Conservation (phyloP, 2,113 vertebrate genomes). For the Trematomus loennbergii region DNA sequence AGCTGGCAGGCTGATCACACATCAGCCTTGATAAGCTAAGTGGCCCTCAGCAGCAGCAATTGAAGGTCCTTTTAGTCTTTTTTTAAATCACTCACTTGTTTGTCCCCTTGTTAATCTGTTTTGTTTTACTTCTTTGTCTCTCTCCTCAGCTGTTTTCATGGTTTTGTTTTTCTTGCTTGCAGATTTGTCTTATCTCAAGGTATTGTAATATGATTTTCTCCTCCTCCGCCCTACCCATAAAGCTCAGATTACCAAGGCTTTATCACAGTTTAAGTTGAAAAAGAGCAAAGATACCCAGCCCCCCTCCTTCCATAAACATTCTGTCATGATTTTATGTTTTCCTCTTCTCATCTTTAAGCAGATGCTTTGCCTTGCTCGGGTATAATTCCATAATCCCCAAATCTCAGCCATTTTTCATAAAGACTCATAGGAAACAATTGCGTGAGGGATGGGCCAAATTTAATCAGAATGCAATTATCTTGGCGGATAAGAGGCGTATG, state of each 20-base stretch:
- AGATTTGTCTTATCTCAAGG: slow-evolving; percentile 61
- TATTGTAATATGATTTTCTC: slow-evolving; percentile 59
- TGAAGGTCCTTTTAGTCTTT: slow-evolving; percentile 64
- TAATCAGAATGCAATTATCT: slow-evolving; percentile 84
- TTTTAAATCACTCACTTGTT: slow-evolving; percentile 65
- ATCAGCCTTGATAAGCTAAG: slow-evolving; percentile 76
- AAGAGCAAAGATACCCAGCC: slow-evolving; percentile 43
- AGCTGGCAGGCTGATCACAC: slow-evolving; percentile 69
- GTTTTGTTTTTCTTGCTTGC: slow-evolving; percentile 47
- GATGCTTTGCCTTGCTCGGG: slow-evolving; percentile 73
- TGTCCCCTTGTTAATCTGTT: slow-evolving; percentile 55
- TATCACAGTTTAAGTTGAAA: slow-evolving; percentile 69
- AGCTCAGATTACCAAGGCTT: slow-evolving; percentile 74
- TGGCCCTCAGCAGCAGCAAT: slow-evolving; percentile 72
- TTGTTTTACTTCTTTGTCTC: slow-evolving; percentile 30
- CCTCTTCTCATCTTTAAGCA: slow-evolving; percentile 70
- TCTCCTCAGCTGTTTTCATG: slow-evolving; percentile 52
- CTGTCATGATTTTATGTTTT: slow-evolving; percentile 63
- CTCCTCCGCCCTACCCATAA: slow-evolving; percentile 54
- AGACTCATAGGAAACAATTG: slow-evolving; percentile 82
- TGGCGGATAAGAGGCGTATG: slow-evolving; percentile 53
- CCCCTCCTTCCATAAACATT: slow-evolving; percentile 29
- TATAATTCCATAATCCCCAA: slow-evolving; percentile 83
- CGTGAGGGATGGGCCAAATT: slow-evolving; percentile 76
- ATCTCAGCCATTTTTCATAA: slow-evolving; percentile 84